Conservation (phyloP, 2,797 vertebrate genomes). For the Todus mexicanus region DNA sequence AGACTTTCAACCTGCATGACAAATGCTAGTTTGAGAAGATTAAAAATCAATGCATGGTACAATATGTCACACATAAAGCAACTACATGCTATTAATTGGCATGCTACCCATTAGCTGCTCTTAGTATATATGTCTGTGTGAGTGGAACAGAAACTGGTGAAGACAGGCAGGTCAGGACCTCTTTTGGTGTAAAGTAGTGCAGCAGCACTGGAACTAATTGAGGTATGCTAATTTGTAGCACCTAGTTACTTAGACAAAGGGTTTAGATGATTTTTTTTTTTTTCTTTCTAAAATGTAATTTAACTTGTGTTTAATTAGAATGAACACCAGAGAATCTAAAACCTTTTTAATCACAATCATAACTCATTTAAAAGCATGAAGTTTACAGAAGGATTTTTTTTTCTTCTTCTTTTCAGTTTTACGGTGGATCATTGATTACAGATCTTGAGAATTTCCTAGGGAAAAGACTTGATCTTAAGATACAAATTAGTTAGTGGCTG, state of each 20-base stretch:
- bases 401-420: background rate
- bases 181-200: background rate
- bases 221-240: background rate
- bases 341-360: background rate
- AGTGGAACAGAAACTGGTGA: background rate
- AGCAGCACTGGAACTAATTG: background rate
- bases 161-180: background rate
- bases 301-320: background rate
- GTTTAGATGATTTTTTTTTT: background rate
- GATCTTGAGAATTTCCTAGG: background rate
- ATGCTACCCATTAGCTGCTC: slow-evolving; percentile 27
- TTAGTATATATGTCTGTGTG: background rate
- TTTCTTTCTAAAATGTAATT: background rate
- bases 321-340: background rate
- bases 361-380: background rate
- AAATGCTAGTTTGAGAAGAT: slow-evolving; percentile 59
- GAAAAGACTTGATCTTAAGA: background rate
- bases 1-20: slow-evolving; percentile 35
- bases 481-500: background rate
- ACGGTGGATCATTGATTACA: background rate
- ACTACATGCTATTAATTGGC: slow-evolving; percentile 49
- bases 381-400: background rate
- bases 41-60: slow-evolving; percentile 63
- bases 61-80: slow-evolving; percentile 59
- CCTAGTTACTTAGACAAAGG: background rate